Evolutionary conservation across 2,888 invertebrate genomes (phyloP), one percentile per base, ranked within the genome.

Genomic region (Rotaria socialis): DNA sequence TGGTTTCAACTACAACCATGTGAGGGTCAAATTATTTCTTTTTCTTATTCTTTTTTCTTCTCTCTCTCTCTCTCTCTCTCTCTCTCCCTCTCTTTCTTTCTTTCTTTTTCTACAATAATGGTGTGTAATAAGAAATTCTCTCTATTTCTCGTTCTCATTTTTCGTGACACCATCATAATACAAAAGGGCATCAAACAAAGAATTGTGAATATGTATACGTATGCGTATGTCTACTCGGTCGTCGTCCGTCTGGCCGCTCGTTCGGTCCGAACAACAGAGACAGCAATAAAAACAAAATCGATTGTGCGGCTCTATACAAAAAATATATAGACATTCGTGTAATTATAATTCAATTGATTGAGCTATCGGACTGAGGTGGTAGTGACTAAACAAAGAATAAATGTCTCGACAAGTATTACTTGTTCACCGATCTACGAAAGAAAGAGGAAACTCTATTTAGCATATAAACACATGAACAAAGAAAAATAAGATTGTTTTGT

Each of bases 221-320:
- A 16, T 67, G 67, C 19, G 67, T 35, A 16, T 67, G 67, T 41
- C 67, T 67, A 41, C 16, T 67, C 27, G 35, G 67, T 67, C 35
- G 67, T 67, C 67, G 67, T 67, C 67, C 67, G 67, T 67, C 67
- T 67, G 67, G 67, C 35, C 67, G 67, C 67, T 67, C 67, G 67
- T 67, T 67, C 67, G 67, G 67, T 6, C 67, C 67, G 67, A 67
- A 67, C 67, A 35, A 67, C 16, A 67, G 16, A 67, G 35, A 27
- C 27, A 67, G 67, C 67, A 67, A 67, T 67, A 67, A 67, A 67
- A 67, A 67, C 35, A 35, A 35, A 67, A 35, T 67, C 67, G 67
- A 35, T 41, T 67, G 35, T 67, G 14, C 35, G 67, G 2, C 5
- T 19, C 7, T 27, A 67, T 67, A 27, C 35, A 19, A 67, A 67